Base-by-base conservation (phyloP, 2,797 vertebrate species). In the Meriones psammophilus region DNA sequence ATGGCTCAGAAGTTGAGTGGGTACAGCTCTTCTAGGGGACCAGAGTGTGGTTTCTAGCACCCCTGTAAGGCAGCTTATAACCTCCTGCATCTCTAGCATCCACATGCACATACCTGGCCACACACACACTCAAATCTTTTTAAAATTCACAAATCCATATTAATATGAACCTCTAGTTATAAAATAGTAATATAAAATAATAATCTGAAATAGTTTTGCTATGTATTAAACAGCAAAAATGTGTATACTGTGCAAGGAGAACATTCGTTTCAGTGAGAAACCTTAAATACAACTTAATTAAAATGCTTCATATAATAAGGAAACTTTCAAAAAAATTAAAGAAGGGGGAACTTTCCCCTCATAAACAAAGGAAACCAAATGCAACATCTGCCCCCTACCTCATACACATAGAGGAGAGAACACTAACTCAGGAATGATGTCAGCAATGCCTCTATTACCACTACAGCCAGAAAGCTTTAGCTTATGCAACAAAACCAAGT, bases 241-340 rank as follows among this genome's bases (percentile, higher is more conserved):
- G 80, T 54, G 13, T 88, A 46, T 93, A 8, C 36, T 74, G 54
- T 77, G 4, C 42, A 54, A 39, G 39, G 39, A 79, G 36, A 46
- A 84, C 36, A 54, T 73, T 64, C 69, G 22, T 73, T 95, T 81
- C 95, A 93, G 17, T 42, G 33, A 88, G 93, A 80, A 58, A 58
- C 9, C 62, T 91, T 68, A 81, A 50, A 50, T 22, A 33, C 64
- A 50, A 68, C 24, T 46, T 81, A 22, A 88, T 92, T 89, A 73
- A 95, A 94, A 85, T 8, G 26, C 46, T 91, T 39, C 36, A 24
- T 56, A 74, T 17, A 69, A 50, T 14, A 50, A 66, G 18, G 80
- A 17, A n/a, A 0, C 50, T 50, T 50, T 50, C 50, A 50, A 50
- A 50, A 50, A 50, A 50, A 42, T 6, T 10, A 50, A 50, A 50